A percentile compares a stretch with the other conserved stretches of the same genome.
Conservation (phyloP, 2,797 vertebrate genomes). For the Catamblyrhynchus diadema region DNA sequence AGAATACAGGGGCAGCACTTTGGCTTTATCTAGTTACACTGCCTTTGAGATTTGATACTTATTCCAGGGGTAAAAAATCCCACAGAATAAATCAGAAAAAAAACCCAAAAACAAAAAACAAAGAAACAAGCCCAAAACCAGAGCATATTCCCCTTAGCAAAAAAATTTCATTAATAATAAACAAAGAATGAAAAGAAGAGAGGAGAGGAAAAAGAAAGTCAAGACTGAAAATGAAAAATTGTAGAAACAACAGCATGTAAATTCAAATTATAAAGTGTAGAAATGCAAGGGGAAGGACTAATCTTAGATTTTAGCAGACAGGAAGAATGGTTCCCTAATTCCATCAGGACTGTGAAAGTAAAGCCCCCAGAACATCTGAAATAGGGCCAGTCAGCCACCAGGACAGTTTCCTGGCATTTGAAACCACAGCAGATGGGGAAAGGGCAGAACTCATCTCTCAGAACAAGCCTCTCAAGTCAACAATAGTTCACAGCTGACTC, state of each 20-base stretch:
- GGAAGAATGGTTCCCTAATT: not conserved
- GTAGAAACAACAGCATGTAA: not conserved
- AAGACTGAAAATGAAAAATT: not conserved
- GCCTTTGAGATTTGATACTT: not conserved
- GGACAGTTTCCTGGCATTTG: not conserved
- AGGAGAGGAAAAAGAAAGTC: not conserved
- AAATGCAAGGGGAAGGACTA: not conserved
- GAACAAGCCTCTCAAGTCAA: not conserved
- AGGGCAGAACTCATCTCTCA: not conserved
- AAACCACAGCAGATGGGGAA: not conserved
- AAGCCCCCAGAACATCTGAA: not conserved
- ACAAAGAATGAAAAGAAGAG: not conserved
- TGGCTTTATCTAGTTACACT: not conserved
- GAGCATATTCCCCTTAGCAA: not conserved
- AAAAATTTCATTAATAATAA: not conserved
- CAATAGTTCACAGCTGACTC: not conserved
- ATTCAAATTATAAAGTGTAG: not conserved
- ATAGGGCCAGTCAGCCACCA: not conserved
- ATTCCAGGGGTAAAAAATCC: accelerated
- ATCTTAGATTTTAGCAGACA: not conserved
- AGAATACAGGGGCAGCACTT: accelerated
- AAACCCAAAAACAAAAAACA: not conserved
- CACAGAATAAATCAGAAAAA: not conserved
- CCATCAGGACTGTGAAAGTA: not conserved
- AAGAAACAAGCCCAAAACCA: not conserved